Evolutionary conservation across 2,797 vertebrate genomes (phyloP), one percentile per base, ranked within the genome.

Genomic region (Chaetophractus vellerosus): DNA sequence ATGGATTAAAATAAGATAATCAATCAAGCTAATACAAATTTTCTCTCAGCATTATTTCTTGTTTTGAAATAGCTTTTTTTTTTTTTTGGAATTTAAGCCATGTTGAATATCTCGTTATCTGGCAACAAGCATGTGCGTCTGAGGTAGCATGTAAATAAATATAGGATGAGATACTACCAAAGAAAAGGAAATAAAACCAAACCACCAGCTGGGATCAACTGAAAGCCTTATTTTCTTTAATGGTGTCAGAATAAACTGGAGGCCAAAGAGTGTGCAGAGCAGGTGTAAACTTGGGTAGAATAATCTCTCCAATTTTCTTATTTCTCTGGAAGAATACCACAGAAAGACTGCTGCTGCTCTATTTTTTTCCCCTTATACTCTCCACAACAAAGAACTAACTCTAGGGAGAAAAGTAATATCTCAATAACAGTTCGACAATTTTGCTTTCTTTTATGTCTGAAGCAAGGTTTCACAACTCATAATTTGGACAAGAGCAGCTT

Each of bases 1-100:
- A 99, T 98, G 98, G 98, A 99, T 99, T 99, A 98, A 98, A 98
- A 99, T 99, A 98, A 99, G 98, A 98, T 98, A 98, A 99, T 99
- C 98, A 99, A 99, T 99, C 99, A 99, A 98, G 97, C 98, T 98
- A 97, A 98, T 98, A 98, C 97, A 98, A 98, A 98, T 98, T 98
- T 98, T 98, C 97, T 96, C 95, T 97, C 76, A 97, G 97, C 98
- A 98, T 98, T 98, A 98, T 98, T 98, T 98, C 98, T 98, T 97
- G 95, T 97, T 98, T 98, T 97, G 96, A 98, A 98, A 98, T 97
- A 96, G 94, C 86, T 97, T 97, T 50, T 45, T 45, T 8, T 45
- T 63, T 63, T 63, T 97, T 50, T 97, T 80, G 74, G 91, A 88
- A 81, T 50, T 26, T 36, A 97, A 89, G 41, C 93, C 96, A 59